Percentiles rank a stretch among this genome's conserved stretches.
Conservation (phyloP, 2,797 vertebrate species). For the Meda fulgida region DNA sequence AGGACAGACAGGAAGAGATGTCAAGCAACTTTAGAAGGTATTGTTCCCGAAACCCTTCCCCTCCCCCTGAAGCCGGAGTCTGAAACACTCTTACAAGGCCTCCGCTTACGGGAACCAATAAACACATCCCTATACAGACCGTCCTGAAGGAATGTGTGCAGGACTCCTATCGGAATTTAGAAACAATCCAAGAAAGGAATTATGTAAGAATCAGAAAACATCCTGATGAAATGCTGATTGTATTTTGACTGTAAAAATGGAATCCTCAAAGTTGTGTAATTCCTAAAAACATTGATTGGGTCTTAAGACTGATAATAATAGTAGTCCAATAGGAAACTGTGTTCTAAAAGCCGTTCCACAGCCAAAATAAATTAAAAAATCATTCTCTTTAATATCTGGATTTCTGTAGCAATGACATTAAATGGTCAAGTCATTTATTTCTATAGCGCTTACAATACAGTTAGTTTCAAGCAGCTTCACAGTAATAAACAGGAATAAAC, state of each 20-base stretch:
- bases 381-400: too few species aligned
- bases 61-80: slow-evolving; percentile 5
- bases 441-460: too few species aligned
- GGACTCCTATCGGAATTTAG: neutral
- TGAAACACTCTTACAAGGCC: neutral
- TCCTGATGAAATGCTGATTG: neutral
- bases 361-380: too few species aligned
- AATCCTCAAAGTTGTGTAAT: neutral
- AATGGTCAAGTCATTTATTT: too few species aligned
- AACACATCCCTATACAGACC: slow-evolving; percentile 6
- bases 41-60: slow-evolving; percentile 51
- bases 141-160: neutral
- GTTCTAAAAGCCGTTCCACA: neutral
- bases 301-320: neutral
- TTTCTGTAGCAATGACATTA: too few species aligned
- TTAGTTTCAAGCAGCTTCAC: too few species aligned
- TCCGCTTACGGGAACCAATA: slow-evolving; percentile 9
- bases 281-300: neutral
- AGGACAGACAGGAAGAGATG: neutral
- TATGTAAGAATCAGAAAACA: neutral
- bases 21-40: slow-evolving; percentile 1
- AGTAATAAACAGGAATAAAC: too few species aligned
- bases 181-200: neutral
- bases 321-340: neutral
- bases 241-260: too few species aligned